Evolutionary conservation across 2,797 vertebrate genomes (phyloP), one percentile per base, ranked within the genome.

Genomic region (Labroides dimidiatus): DNA sequence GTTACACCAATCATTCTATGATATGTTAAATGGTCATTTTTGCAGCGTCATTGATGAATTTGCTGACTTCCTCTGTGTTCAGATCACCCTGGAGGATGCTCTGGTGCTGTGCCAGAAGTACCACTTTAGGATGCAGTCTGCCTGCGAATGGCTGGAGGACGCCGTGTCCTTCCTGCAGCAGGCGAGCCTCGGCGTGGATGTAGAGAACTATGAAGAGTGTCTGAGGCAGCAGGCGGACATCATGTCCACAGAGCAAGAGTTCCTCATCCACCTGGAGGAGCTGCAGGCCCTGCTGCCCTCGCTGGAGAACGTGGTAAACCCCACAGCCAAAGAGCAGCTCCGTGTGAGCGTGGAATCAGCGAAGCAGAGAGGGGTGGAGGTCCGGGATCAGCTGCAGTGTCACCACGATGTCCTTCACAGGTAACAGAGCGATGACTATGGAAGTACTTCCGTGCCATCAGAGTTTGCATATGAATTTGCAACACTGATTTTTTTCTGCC

Each of bases 111-210:
- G 96, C 80, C 97, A 98, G 89, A 95, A 94, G 78, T 98, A 96
- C 82, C 97, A 96, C 78, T 96, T 96, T 71, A 92, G 96, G 77
- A 94, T 94, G 84, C 96, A 98, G 84, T 91, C 93, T 8, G 95
- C 95, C 58, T 96, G 93, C 14, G 96, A 97, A 59, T 99, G 98
- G 98, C 92, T 99, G 60, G 96, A 99, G 83, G 98, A 99, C 19
- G 96, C 96, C 0, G 96, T 96, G 41, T 95, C 96, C 64, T 95
- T 96, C 87, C 87, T 99, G 24, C 96, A 97, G 71, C 94, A 96
- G 82, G 92, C 94, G 6, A 94, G 93, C 83, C 93, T 94, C 0
- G 97, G 98, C 8, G 93, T 99, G 14, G 96, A 99, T 5, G 95
- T 97, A 62, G 98, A 99, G 80, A 96, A 95, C 67, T 95, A 95